Base-by-base conservation (phyloP, 2,888 invertebrate genomes). In the Carabus problematicus region DNA sequence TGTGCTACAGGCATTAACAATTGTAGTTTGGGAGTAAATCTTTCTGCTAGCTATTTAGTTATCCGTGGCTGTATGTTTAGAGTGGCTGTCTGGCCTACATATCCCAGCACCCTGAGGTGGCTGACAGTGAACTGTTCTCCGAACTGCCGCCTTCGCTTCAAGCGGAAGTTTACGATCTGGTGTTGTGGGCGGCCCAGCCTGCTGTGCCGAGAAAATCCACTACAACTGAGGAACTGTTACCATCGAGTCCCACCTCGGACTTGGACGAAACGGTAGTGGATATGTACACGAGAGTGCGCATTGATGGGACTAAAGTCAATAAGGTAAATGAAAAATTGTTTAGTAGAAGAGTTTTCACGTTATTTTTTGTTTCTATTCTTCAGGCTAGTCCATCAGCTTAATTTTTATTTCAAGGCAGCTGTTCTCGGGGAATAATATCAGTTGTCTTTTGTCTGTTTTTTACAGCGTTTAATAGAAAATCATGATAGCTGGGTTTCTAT, bases 141-240 rank as follows among this genome's bases (percentile, higher is more conserved):
- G 86, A 87, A 73, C 78, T 88, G 45, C 85, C 86, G 1, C 84
- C 85, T 64, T 83, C 85, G 60, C 78, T 88, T 68, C 86, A 87
- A 76, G 81, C 85, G n/a, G 86, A 86, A 77, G 83, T 87, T 29
- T 85, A 85, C 72, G 85, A 85, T 73, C 80, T 82, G 59, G 77
- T 80, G 8, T 47, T 71, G 14, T 80, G 80, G 80, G 76, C 71
- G 12, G 59, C 76, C 1, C 76, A 76, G 52, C 77, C 79, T 63
- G 70, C 72, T 1, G 60, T 69, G 6, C 64, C 59, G 12, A 52
- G 54, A 12, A 70, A 59, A 66, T 74, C 73, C 7, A 61, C 70
- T 6, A 75, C 74, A 18, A 73, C 73, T 45, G 75, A 76, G 58
- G 73, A 73, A 16, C 61, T 75, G 14, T 70, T 76, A 16, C 59